phyloP scores from a whole-genome alignment of 2,888 invertebrate species.

The Furcula furcula region DNA sequence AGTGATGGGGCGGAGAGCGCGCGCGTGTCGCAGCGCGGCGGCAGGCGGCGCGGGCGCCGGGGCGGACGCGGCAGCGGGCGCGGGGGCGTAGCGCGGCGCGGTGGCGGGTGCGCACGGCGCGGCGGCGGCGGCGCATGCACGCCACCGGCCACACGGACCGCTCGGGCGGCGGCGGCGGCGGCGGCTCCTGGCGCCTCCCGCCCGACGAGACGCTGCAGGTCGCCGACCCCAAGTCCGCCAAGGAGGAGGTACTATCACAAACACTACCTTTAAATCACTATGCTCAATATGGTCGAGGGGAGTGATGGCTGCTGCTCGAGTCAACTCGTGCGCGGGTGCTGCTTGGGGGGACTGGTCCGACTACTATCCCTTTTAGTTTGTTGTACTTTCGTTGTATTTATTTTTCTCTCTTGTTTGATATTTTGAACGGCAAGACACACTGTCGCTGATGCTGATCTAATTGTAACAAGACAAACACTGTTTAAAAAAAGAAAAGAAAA shows the following conservation, averaged over 20 bases:
- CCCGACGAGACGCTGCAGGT: constrained; percentile 96
- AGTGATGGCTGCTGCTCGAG: too few species aligned
- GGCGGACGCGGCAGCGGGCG: constrained; percentile 48
- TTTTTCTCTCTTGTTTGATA: too few species aligned
- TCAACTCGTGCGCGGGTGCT: too few species aligned
- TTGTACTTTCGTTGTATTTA: too few species aligned
- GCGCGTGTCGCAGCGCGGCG: constrained; percentile 36
- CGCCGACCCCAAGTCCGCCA: constrained; percentile 91
- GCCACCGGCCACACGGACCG: constrained; percentile 94
- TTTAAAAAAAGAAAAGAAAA: too few species aligned
- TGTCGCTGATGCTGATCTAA: too few species aligned
- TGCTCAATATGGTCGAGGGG: too few species aligned
- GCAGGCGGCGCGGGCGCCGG: constrained; percentile 29
- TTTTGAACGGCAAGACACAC: too few species aligned
- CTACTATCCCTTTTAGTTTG: too few species aligned
- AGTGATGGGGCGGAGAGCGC: constrained; percentile 55
- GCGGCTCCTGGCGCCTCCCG: constrained; percentile 93
- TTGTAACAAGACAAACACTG: too few species aligned
- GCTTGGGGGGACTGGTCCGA: too few species aligned
- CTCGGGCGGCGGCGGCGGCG: constrained; percentile 85
- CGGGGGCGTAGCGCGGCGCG: constrained; percentile 75
- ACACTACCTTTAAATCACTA: too few species aligned
- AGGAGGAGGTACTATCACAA: constrained; percentile 87
- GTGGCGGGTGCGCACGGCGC: constrained; percentile 84
- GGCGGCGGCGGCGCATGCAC: constrained; percentile 89